Base-by-base conservation (phyloP, 2,113 vertebrate species). In the Podarcis muralis region DNA sequence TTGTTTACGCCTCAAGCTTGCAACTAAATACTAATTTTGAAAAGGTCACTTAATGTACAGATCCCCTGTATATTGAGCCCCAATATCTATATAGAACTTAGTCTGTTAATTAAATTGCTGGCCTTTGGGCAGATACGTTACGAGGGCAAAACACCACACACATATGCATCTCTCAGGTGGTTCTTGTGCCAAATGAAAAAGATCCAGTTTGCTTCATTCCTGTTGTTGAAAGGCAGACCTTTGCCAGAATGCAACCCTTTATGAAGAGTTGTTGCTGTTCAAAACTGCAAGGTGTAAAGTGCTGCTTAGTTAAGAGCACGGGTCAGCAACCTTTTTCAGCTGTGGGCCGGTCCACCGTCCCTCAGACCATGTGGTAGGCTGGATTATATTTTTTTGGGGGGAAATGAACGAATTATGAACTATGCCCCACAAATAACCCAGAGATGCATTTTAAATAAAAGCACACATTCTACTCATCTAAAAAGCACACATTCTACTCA, bases 21-120 rank as follows among this genome's bases (percentile, higher is more conserved):
- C 57, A 71, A 68, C 4, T n/a, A 81, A 72, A 90, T n/a, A 12
- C 6, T 91, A 77, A 20, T 66, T 90, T 92, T 85, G 22, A 68
- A 85, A 92, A 79, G 69, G 62, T 88, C 83, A n/a, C 59, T 84
- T 89, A 90, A 88, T 27, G 30, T 81, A 74, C 6, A 75, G 72
- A 89, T 85, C 32, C 77, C 48, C 48, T 53, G 8, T 53, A 53
- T 53, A 53, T 12, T 53, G 48, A 53, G 48, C 48, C 11, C 71
- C 37, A 65, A 43, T 53, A 91, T 62, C 81, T 89, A 83, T 93
- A 85, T 22, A 83, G 81, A 91, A 22, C 9, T 12, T 57, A 91
- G 35, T 43, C 87, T 62, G 25, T 43, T n/a, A 53, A 85, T 88
- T 85, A 43, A 8, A 11, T 1, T 0, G 89, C 93, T 92, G 9